These are phyloP conservation scores for Hydropotes inermis DNA, from an alignment of 2,113 vertebrate species.

Conservation along the genomic window DNA sequence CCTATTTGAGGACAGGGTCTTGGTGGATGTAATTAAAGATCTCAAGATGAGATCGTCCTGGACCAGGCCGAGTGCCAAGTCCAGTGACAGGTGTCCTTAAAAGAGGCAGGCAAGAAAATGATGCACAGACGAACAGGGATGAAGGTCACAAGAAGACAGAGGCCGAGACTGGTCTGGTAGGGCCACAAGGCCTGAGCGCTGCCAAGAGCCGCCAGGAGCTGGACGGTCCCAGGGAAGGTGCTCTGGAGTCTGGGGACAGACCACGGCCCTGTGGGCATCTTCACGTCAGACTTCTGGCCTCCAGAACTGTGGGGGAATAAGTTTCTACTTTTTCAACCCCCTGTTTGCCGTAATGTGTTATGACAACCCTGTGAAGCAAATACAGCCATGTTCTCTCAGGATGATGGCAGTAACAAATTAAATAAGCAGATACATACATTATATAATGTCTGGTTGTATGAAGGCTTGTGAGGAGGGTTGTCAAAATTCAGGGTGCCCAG, in stretches of 20 bases:
- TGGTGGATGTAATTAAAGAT: background rate
- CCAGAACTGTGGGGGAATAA: background rate
- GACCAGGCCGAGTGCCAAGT: too few species aligned
- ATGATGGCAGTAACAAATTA: background rate
- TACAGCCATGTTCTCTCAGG: background rate
- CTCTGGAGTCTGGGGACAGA: background rate
- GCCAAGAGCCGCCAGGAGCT: background rate
- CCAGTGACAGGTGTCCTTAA: background rate
- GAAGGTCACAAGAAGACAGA: background rate
- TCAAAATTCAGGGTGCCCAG: background rate
- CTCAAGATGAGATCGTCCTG: background rate
- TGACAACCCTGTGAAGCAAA: background rate
- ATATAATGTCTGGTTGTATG: background rate
- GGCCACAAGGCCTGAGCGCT: background rate
- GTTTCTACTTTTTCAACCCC: background rate
- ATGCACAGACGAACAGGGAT: background rate
- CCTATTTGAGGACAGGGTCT: background rate
- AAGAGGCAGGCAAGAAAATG: background rate
- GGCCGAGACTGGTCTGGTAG: accelerated
- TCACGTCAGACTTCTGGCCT: background rate
- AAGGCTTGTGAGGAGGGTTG: background rate
- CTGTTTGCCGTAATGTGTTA: background rate
- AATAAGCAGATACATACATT: background rate
- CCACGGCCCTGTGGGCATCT: background rate
- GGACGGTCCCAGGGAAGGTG: accelerated